Percentiles rank a stretch among this genome's conserved stretches.
Conservation (phyloP, 2,113 vertebrate genomes). For the Hyla sarda region DNA sequence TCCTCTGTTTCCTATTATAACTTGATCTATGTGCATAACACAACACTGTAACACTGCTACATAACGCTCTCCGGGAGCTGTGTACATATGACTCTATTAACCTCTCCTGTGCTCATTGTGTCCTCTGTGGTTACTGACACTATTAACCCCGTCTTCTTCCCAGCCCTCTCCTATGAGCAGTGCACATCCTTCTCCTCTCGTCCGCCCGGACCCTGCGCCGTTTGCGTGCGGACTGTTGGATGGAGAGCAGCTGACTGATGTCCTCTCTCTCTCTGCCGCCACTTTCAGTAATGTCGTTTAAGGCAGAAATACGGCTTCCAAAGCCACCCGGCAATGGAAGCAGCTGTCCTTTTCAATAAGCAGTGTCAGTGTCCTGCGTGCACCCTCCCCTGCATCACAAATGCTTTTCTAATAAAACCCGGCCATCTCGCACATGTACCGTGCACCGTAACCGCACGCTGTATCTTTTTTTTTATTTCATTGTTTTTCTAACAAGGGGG, state of each 20-base stretch:
- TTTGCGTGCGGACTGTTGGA: background rate
- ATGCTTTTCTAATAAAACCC: conserved; percentile 11
- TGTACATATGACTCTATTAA: conserved; percentile 12
- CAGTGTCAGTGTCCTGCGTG: background rate
- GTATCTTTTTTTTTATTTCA: conserved; percentile 53
- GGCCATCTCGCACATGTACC: background rate
- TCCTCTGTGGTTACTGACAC: background rate
- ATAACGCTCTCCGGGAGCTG: background rate
- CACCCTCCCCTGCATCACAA: conserved; percentile 41
- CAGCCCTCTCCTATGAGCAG: background rate
- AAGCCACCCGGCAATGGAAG: background rate
- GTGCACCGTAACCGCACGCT: conserved; percentile 44
- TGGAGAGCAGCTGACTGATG: conserved; percentile 41
- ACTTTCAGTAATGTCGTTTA: conserved; percentile 31
- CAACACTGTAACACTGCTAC: background rate
- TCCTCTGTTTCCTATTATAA: background rate
- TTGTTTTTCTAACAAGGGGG: conserved; percentile 7
- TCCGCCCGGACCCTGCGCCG: background rate
- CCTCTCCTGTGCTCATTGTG: background rate
- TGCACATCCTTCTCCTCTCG: background rate
- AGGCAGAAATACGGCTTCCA: conserved; percentile 58
- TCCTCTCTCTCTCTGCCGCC: conserved; percentile 7
- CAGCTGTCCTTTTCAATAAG: conserved; percentile 64
- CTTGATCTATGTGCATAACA: background rate
- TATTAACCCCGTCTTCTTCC: background rate